Percentiles rank a stretch among this genome's conserved stretches.
These are phyloP conservation scores for Zygothrica quintamaculata DNA, from an alignment of 2,888 invertebrate species.

Conservation along the genomic window DNA sequence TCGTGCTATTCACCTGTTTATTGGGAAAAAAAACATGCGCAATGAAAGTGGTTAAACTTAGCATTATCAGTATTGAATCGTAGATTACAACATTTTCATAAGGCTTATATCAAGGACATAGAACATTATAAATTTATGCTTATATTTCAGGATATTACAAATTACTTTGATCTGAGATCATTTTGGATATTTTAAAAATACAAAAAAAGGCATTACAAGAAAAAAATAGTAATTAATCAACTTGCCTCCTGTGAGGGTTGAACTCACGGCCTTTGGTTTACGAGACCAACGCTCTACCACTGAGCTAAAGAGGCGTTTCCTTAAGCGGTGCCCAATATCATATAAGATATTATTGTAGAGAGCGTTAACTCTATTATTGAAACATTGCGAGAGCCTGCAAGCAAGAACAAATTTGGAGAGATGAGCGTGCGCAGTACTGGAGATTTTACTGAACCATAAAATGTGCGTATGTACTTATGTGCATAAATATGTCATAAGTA, in stretches of 20 bases:
- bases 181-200: not conserved
- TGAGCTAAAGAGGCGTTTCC: slow-evolving; percentile 64
- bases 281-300: slow-evolving; percentile 69
- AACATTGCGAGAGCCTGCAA: slow-evolving; percentile 13
- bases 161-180: no score
- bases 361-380: not conserved
- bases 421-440: slow-evolving; percentile 50
- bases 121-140: no score
- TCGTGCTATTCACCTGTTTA: not conserved
- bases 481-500: not conserved
- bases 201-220: not conserved
- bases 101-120: no score
- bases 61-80: no score
- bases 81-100: no score
- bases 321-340: slow-evolving; percentile 44
- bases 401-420: slow-evolving; percentile 18
- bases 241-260: slow-evolving; percentile 66
- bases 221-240: fast-evolving
- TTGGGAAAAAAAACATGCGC: no score
- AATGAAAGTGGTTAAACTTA: no score
- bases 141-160: no score
- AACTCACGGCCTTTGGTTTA: slow-evolving; percentile 69
- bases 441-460: slow-evolving; percentile 25
- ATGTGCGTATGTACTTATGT: slow-evolving; percentile 5
- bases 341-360: slow-evolving; percentile 38